Conservation (phyloP, 2,888 invertebrate genomes). For the Drosophila setosimentum region DNA sequence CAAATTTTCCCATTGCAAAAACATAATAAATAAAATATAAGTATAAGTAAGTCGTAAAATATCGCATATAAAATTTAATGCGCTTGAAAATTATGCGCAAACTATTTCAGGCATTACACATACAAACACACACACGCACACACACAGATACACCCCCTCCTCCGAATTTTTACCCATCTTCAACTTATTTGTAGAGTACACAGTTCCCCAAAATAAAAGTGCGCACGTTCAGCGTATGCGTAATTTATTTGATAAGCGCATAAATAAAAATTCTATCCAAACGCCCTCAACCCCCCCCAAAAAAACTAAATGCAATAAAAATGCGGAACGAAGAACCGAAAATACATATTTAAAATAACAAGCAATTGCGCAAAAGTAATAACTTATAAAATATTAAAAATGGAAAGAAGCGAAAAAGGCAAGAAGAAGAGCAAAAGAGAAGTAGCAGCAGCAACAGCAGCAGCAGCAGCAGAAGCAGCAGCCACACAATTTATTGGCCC, state of each 20-base stretch:
- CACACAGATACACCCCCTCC: not conserved
- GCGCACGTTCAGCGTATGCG: conserved; percentile 65
- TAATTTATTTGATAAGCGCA: conserved; percentile 78
- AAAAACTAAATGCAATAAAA: conserved; percentile 71
- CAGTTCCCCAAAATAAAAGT: conserved; percentile 34
- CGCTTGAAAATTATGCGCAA: conserved; percentile 77
- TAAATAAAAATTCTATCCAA: conserved; percentile 69
- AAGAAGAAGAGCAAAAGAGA: conserved; percentile 12
- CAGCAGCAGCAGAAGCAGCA: conserved; percentile 36
- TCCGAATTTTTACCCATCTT: not conserved
- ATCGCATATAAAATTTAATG: conserved; percentile 77
- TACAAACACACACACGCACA: not conserved
- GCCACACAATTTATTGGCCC: conserved; percentile 64
- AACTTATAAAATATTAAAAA: conserved; percentile 75
- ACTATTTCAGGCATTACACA: conserved; percentile 66
- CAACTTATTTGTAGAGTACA: conserved; percentile 29
- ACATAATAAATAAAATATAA: conserved; percentile 77
- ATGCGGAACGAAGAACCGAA: conserved; percentile 50
- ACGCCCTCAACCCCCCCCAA: conserved; percentile 7
- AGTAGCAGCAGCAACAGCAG: conserved; percentile 36
- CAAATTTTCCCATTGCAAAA: conserved; percentile 57
- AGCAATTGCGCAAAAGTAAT: conserved; percentile 77
- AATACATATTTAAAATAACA: conserved; percentile 75
- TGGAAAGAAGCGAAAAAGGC: conserved; percentile 7
- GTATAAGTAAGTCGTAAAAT: conserved; percentile 75